Evolutionary conservation across 2,888 invertebrate species (phyloP).

Genomic region (Ametastegia equiseti): DNA sequence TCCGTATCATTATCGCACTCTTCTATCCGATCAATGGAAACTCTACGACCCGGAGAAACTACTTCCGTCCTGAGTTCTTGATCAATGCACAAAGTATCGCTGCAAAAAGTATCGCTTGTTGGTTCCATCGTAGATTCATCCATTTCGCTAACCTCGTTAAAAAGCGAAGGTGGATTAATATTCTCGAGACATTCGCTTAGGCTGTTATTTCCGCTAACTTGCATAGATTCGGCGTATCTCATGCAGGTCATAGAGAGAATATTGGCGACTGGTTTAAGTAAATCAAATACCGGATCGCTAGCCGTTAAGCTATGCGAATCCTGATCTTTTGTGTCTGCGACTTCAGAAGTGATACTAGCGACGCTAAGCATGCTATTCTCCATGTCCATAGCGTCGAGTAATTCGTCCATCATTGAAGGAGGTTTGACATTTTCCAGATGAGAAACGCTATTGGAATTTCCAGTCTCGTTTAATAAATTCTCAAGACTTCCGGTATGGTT

Average conservation of each 20-base stretch:
- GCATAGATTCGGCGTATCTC: conserved; percentile 68
- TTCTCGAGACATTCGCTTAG: conserved; percentile 82
- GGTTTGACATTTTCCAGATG: conserved; percentile 90
- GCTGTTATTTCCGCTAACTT: conserved; percentile 74
- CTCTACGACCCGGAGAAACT: conserved; percentile 53
- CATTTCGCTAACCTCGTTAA: conserved; percentile 84
- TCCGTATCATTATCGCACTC: conserved; percentile 80
- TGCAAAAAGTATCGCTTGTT: conserved; percentile 75
- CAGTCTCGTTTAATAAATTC: conserved; percentile 79
- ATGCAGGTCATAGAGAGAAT: conserved; percentile 71
- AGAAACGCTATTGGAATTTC: conserved; percentile 78
- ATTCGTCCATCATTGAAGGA: conserved; percentile 88
- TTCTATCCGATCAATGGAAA: conserved; percentile 59
- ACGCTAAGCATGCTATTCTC: conserved; percentile 91
- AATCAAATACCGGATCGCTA: conserved; percentile 77
- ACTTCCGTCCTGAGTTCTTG: conserved; percentile 71
- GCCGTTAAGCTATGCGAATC: conserved; percentile 72
- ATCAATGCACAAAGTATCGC: conserved; percentile 78
- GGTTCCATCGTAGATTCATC: conserved; percentile 73
- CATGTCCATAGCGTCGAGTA: conserved; percentile 80
- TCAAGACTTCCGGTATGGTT: conserved; percentile 80
- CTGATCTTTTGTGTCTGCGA: conserved; percentile 80
- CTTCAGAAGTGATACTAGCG: conserved; percentile 89
- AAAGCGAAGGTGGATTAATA: conserved; percentile 85
- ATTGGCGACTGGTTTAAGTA: conserved; percentile 79